Evolutionary conservation across 2,113 vertebrate species (phyloP), one percentile per base, ranked within the genome.

Genomic region (Onychorhynchus coronatus): DNA sequence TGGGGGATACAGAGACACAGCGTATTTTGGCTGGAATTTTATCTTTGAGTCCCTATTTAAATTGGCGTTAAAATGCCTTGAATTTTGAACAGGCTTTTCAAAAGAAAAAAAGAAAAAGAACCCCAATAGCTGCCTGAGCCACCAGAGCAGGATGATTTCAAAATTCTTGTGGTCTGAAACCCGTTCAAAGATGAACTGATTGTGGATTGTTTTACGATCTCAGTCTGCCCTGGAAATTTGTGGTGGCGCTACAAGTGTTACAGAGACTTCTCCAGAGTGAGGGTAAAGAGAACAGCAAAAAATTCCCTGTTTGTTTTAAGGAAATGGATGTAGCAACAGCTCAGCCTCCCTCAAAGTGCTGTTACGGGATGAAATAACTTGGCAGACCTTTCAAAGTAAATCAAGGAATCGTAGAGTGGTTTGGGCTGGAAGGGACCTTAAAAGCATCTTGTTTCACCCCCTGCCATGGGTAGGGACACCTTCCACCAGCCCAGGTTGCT

Each of bases 161-260:
- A 39, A 72, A 94, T 96, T 92, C 84, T 27, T 96, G 95, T 82
- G 94, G 94, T 89, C 91, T 97, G 93, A 95, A 94, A 91, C 47
- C 20, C 3, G 1, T 52, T 94, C 93, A 85, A 65, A 81, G 93
- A 93, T 44, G 39, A 74, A 89, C 62, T 73, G 85, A 44, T 47
- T 59, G 66, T 0, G 17, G 44, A 28, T 9, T 63, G 44, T 10
- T 89, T 95, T 68, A 55, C 8, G 18, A 28, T 28, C 42, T 77
- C 71, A 42, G 55, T 35, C 76, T 63, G 79, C 68, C 89, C 66
- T 58, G 28, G 67, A 68, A 94, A 95, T 89, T 10, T 52, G 42
- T 63, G 87, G 80, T 9, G 10, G 59, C 2, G 17, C 72, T 77
- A 18, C 61, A 66, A 84, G 59, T 24, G 87, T 35, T 66, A 9